Percentiles rank a stretch among this genome's conserved stretches.
phyloP scores from a whole-genome alignment of 2,797 vertebrate species.

The Synanceia verrucosa region DNA sequence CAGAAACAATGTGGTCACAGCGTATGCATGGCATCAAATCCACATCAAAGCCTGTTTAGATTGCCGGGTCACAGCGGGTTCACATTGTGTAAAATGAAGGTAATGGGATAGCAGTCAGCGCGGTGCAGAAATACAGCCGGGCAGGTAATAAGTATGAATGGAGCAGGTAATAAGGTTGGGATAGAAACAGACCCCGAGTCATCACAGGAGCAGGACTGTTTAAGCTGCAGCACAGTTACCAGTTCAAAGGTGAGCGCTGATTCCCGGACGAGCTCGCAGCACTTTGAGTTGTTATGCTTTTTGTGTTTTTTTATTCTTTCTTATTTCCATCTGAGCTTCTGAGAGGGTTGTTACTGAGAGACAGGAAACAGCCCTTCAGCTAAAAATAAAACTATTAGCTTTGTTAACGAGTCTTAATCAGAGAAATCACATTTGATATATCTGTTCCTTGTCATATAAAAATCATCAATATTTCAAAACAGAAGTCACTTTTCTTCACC shows the following conservation, averaged over 20 bases:
- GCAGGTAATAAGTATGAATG: slow-evolving; percentile 77
- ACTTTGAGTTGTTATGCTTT: slow-evolving; percentile 28
- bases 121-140: slow-evolving; percentile 60
- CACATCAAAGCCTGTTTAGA: slow-evolving; percentile 79
- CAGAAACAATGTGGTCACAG: slow-evolving; percentile 72
- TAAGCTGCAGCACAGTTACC: slow-evolving; percentile 59
- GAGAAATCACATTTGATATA: not conserved
- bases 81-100: slow-evolving; percentile 72
- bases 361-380: not conserved
- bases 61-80: slow-evolving; percentile 74
- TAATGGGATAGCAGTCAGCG: slow-evolving; percentile 74
- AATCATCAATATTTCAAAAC: not conserved
- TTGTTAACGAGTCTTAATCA: not conserved
- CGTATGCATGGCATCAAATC: slow-evolving; percentile 72
- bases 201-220: slow-evolving; percentile 60
- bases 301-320: slow-evolving; percentile 8
- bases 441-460: not conserved
- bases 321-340: slow-evolving; percentile 27
- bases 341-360: slow-evolving; percentile 6
- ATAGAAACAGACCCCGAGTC: slow-evolving; percentile 68
- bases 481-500: no score
- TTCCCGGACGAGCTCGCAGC: slow-evolving; percentile 43
- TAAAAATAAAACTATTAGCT: slow-evolving; percentile 1
- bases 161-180: slow-evolving; percentile 73
- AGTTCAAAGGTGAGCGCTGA: slow-evolving; percentile 70